phyloP scores from a whole-genome alignment of 2,888 invertebrate genomes.

The Microchrysa polita region DNA sequence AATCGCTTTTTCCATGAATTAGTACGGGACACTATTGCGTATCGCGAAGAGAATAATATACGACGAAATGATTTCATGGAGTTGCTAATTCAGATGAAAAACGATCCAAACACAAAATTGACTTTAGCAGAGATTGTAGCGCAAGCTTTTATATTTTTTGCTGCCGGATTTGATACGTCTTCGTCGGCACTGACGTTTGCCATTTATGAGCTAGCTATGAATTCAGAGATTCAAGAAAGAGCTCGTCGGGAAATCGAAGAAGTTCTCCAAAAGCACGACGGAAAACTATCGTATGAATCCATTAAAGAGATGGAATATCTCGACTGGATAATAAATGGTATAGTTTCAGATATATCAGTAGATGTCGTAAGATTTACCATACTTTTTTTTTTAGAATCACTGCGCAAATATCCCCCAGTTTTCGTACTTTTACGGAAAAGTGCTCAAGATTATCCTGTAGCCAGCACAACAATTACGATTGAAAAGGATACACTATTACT shows the following conservation, averaged over 20 bases:
- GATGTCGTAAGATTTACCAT: too few relatives aligned
- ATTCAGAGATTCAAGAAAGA: constrained; percentile 55
- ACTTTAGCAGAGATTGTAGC: constrained; percentile 14
- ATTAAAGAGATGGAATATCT: constrained; percentile 49
- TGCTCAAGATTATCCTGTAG: background rate
- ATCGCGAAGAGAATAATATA: constrained; percentile 59
- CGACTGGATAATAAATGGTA: constrained; percentile 57
- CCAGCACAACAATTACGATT: constrained; percentile 61
- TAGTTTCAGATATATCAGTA: too few relatives aligned
- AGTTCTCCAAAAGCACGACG: constrained; percentile 51
- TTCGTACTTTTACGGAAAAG: background rate
- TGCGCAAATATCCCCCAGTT: constrained; percentile 15
- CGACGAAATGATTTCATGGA: constrained; percentile 65
- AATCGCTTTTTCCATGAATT: constrained; percentile 56
- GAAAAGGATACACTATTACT: constrained; percentile 65
- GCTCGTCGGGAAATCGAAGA: constrained; percentile 55
- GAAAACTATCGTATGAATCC: constrained; percentile 56
- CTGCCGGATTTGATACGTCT: constrained; percentile 58
- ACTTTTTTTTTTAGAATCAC: background rate
- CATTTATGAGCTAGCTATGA: constrained; percentile 47
- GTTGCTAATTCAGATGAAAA: constrained; percentile 57
- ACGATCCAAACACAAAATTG: constrained; percentile 64
- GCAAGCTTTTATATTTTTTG: constrained; percentile 24
- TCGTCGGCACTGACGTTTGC: constrained; percentile 57
- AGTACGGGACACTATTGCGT: constrained; percentile 61